Conservation (phyloP, 1,140 invertebrate species). For the Pararge aegeria region DNA sequence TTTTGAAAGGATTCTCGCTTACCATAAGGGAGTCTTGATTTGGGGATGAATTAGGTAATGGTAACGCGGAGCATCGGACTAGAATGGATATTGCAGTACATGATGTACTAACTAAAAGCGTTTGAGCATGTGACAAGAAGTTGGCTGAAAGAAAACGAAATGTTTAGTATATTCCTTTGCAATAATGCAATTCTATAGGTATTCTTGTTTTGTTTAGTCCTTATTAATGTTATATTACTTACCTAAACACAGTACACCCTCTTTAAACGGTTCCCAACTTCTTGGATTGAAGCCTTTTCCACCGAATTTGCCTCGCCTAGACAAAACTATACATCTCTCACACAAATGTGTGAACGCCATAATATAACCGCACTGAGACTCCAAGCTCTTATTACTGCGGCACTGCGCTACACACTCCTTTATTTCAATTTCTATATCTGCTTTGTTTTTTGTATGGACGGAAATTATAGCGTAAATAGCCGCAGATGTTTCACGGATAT, state of each 20-base stretch:
- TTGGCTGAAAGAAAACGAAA: constrained; percentile 71
- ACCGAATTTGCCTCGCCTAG: constrained; percentile 68
- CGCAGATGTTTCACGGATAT: constrained; percentile 85
- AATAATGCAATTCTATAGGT: too few relatives aligned
- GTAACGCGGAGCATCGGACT: constrained; percentile 83
- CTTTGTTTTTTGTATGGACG: constrained; percentile 72
- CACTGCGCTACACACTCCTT: constrained; percentile 78
- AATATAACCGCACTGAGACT: constrained; percentile 87
- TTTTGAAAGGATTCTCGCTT: constrained; percentile 55
- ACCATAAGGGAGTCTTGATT: constrained; percentile 63
- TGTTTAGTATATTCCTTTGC: not conserved
- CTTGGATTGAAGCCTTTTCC: constrained; percentile 63
- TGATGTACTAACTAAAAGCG: constrained; percentile 82
- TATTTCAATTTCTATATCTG: constrained; percentile 80
- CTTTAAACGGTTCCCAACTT: constrained; percentile 80
- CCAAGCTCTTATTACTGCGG: constrained; percentile 81
- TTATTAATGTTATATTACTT: too few relatives aligned
- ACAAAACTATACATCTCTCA: constrained; percentile 81
- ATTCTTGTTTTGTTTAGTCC: too few relatives aligned
- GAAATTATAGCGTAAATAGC: constrained; percentile 86
- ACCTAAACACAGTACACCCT: constrained; percentile 81
- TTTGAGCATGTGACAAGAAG: constrained; percentile 81
- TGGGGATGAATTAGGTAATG: constrained; percentile 72
- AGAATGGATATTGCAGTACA: constrained; percentile 85
- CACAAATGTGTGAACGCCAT: constrained; percentile 84